phyloP scores from a whole-genome alignment of 1,140 invertebrate species.

The Trichonephila inaurata region DNA sequence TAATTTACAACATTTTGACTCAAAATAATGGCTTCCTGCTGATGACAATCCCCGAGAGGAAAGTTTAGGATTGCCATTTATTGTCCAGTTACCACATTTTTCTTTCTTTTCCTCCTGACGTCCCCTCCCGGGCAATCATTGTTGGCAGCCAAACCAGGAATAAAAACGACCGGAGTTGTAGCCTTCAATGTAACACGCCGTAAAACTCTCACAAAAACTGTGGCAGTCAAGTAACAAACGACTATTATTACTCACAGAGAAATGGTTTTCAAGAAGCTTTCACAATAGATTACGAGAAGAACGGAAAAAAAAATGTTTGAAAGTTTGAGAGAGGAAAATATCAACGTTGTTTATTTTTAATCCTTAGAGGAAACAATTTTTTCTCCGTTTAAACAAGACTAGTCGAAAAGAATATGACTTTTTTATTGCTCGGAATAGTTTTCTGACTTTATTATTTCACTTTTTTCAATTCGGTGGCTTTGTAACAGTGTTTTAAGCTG shows the following conservation, averaged over 20 bases:
- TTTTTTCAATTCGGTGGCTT: neutral
- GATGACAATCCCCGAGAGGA: neutral
- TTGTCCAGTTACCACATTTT: neutral
- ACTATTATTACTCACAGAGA: constrained; percentile 52
- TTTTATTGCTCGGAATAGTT: neutral
- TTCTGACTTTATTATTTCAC: neutral
- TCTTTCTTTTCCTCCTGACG: neutral
- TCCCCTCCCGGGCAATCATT: neutral
- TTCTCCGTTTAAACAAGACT: neutral
- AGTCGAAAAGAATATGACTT: neutral
- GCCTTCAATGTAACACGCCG: constrained; percentile 18
- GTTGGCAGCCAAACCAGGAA: constrained; percentile 28
- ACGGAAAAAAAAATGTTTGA: neutral
- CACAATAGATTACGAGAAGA: neutral
- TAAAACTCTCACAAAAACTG: neutral
- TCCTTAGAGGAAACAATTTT: neutral
- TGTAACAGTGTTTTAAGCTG: neutral
- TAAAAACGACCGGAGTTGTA: constrained; percentile 32
- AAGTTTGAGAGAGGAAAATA: neutral
- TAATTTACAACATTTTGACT: neutral
- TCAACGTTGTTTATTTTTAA: neutral
- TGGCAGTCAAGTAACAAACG: constrained; percentile 36
- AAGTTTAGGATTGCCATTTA: neutral
- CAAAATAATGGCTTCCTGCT: constrained; percentile 12
- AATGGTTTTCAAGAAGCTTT: constrained; percentile 41